Conservation (phyloP, 2,888 invertebrate genomes). For the Lepidocyrtinus sp. region DNA sequence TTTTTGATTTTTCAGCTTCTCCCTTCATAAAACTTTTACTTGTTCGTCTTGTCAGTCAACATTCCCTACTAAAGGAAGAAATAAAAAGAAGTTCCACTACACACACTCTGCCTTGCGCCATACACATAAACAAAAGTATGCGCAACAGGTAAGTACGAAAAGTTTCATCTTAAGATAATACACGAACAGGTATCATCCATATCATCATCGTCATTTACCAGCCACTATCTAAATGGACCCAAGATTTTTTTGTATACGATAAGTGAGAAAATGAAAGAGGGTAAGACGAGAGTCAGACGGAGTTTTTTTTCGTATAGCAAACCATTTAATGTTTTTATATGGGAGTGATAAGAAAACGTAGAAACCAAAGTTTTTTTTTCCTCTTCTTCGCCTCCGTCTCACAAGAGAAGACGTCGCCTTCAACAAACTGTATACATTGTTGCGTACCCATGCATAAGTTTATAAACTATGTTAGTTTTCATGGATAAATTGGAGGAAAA, state of each 20-base stretch:
- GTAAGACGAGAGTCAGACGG: background rate
- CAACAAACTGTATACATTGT: background rate
- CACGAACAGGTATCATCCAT: slow-evolving; percentile 36
- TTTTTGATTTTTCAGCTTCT: slow-evolving; percentile 13
- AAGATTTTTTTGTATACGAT: slow-evolving; percentile 6
- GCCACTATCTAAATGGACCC: slow-evolving; percentile 18
- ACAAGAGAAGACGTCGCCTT: background rate
- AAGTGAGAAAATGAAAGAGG: slow-evolving; percentile 1
- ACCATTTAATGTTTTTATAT: slow-evolving; percentile 6
- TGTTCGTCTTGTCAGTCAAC: slow-evolving; percentile 59
- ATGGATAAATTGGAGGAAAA: slow-evolving; percentile 17
- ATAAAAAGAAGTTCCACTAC: background rate
- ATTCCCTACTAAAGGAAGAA: slow-evolving; percentile 36
- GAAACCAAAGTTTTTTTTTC: too few relatives aligned
- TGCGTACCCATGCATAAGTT: background rate
- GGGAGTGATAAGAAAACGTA: slow-evolving; percentile 12
- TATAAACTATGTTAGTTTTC: background rate
- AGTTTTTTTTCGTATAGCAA: too few relatives aligned
- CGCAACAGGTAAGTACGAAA: slow-evolving; percentile 12
- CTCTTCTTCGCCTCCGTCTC: background rate
- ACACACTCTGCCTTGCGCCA: background rate
- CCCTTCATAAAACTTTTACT: slow-evolving; percentile 41
- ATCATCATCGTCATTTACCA: slow-evolving; percentile 24
- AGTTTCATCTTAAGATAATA: slow-evolving; percentile 20
- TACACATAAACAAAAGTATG: slow-evolving; percentile 8